phyloP scores from a whole-genome alignment of 1,140 invertebrate species.

The Hesperophylax magnus region DNA sequence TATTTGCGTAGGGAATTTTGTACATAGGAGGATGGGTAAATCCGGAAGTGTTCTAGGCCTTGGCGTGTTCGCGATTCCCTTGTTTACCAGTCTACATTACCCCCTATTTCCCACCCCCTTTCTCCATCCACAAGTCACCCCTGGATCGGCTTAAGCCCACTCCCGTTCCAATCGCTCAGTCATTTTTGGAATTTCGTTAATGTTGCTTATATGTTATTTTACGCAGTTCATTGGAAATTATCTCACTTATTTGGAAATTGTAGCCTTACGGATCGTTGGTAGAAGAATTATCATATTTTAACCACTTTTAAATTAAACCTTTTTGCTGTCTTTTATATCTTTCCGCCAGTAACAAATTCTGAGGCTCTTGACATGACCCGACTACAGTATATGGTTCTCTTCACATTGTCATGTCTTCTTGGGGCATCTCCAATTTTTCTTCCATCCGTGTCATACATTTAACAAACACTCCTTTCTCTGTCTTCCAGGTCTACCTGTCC shows the following conservation, averaged over 20 bases:
- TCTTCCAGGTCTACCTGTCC: too few relatives aligned
- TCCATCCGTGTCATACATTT: background rate
- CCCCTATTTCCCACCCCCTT: conserved; percentile 15
- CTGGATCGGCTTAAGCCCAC: background rate
- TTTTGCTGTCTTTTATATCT: too few relatives aligned
- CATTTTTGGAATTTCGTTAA: background rate
- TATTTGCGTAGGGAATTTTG: background rate
- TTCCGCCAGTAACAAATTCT: too few relatives aligned
- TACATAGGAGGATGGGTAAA: background rate
- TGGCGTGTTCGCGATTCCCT: conserved; percentile 18
- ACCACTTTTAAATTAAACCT: background rate
- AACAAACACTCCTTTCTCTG: background rate
- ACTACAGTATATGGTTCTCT: too few relatives aligned
- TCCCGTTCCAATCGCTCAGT: background rate
- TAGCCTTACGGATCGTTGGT: background rate
- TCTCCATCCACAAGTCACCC: background rate
- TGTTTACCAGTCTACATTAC: conserved; percentile 33
- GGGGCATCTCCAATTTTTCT: too few relatives aligned
- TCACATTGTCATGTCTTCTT: too few relatives aligned
- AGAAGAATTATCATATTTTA: background rate
- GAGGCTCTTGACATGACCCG: too few relatives aligned
- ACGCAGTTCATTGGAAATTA: background rate
- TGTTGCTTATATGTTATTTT: background rate
- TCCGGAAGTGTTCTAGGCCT: conserved; percentile 48
- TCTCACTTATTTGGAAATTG: background rate